Evolutionary conservation across 2,888 invertebrate species (phyloP), one percentile per base, ranked within the genome.

Genomic region (Carcina quercana): DNA sequence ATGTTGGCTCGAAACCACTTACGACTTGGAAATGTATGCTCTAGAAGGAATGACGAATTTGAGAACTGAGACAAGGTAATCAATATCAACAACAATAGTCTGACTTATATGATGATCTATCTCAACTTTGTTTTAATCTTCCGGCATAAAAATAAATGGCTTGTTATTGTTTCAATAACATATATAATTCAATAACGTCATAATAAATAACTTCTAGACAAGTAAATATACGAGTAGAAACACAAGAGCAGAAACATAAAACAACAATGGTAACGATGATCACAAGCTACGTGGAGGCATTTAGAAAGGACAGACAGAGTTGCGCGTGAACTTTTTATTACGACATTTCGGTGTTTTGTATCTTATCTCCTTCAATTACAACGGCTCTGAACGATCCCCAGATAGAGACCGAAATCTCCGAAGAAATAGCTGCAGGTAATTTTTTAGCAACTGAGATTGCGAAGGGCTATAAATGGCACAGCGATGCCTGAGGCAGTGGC

Each of bases 381-480:
- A n/a, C n/a, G 63, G 55, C 47, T 58, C 49, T 48, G 43, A 53
- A 48, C 46, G 43, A 49, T 51, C 63, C 66, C 73, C 72, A 69
- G 72, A 67, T 66, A 66, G 66, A 54, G 57, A 65, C 49, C 53
- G 59, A 64, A n/a, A 57, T 59, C 58, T 49, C 56, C 54, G 53
- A 71, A 70, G 73, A 72, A 74, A 76, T 71, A 60, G 57, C 61
- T 65, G 66, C 61, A 57, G 55, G 53, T 68, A 59, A 67, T 76
- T 83, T 80, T 83, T 82, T 79, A 68, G 61, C 62, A 52, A 68
- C 53, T 57, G 69, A 75, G 79, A 80, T 82, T 80, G 79, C 70
- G 52, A 70, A 63, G 59, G 53, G 69, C 80, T 78, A 73, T 76
- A 83, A 80, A 79, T 67, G 82, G 79, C 67, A 59, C 62, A 58